These are phyloP conservation scores for Kryptolebias ocellatus DNA, from an alignment of 2,797 vertebrate species.

Conservation along the genomic window DNA sequence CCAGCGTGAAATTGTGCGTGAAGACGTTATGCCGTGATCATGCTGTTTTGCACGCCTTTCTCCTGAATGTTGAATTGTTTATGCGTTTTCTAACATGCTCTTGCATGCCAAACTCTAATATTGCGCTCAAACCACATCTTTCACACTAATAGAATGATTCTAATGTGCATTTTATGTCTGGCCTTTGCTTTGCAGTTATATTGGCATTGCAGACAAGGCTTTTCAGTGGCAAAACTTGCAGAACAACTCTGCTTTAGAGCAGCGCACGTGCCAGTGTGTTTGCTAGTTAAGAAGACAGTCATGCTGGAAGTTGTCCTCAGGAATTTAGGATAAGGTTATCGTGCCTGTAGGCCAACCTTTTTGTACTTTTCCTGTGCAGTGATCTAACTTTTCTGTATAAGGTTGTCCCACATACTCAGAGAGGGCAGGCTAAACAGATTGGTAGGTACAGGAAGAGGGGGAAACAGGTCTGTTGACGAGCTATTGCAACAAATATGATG, in stretches of 20 bases:
- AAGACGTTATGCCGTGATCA: conserved; percentile 23
- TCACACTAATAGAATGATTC: neutral
- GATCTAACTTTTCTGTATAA: neutral
- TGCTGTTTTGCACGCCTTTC: neutral
- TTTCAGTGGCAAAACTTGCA: conserved; percentile 3
- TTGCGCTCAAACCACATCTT: neutral
- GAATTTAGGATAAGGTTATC: neutral
- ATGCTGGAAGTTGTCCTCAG: neutral
- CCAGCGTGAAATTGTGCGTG: conserved; percentile 52
- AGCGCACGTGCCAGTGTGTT: neutral
- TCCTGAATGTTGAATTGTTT: neutral
- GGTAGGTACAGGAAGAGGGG: neutral
- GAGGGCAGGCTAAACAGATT: neutral
- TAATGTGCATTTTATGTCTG: neutral
- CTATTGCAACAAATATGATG: neutral
- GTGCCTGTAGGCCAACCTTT: neutral
- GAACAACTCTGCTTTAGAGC: neutral
- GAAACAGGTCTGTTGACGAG: neutral
- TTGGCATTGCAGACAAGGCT: neutral
- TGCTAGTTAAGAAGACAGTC: neutral
- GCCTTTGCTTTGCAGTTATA: neutral
- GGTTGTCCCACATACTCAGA: neutral
- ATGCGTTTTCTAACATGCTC: conserved; percentile 13
- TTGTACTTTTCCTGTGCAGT: neutral
- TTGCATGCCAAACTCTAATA: conserved; percentile 44